Evolutionary conservation across 1,140 invertebrate species (phyloP).

Genomic region (Drosophila obscura): DNA sequence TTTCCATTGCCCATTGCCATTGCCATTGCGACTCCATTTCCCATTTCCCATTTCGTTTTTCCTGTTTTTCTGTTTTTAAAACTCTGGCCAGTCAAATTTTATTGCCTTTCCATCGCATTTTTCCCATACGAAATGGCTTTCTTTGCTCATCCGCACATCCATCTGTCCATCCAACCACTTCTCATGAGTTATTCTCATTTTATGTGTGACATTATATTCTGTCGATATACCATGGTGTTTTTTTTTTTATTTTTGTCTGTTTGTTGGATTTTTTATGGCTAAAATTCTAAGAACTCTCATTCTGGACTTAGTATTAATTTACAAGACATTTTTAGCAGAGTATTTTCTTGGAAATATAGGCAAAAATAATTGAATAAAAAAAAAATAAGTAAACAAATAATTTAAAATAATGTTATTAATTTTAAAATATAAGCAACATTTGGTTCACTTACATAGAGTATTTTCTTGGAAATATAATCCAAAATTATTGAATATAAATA

Average conservation of each 20-base stretch:
- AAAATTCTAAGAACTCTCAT: neutral
- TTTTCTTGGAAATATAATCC: too few species aligned
- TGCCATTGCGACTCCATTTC: neutral
- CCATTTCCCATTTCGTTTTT: slow-evolving; percentile 38
- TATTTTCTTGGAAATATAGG: too few species aligned
- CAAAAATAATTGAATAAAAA: too few species aligned
- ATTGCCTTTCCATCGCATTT: slow-evolving; percentile 26
- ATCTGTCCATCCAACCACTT: neutral
- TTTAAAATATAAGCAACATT: too few species aligned
- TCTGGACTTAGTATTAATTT: too few species aligned
- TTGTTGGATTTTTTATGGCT: slow-evolving; percentile 19
- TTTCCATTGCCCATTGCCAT: neutral
- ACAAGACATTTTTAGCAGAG: too few species aligned
- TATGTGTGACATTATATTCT: slow-evolving; percentile 23
- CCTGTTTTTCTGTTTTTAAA: slow-evolving; percentile 33
- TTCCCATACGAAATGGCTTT: slow-evolving; percentile 26
- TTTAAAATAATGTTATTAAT: too few species aligned
- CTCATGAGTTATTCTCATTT: slow-evolving; percentile 25
- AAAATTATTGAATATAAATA: too few species aligned
- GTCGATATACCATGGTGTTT: slow-evolving; percentile 24
- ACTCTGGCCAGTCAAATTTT: slow-evolving; percentile 46
- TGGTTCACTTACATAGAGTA: too few species aligned
- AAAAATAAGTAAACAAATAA: too few species aligned
- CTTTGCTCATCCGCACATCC: neutral
- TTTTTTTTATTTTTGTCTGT: neutral